Evolutionary conservation across 64 coral and sea anemone genomes (phyloP).

Genomic region (Dendronephthya gigantea): DNA sequence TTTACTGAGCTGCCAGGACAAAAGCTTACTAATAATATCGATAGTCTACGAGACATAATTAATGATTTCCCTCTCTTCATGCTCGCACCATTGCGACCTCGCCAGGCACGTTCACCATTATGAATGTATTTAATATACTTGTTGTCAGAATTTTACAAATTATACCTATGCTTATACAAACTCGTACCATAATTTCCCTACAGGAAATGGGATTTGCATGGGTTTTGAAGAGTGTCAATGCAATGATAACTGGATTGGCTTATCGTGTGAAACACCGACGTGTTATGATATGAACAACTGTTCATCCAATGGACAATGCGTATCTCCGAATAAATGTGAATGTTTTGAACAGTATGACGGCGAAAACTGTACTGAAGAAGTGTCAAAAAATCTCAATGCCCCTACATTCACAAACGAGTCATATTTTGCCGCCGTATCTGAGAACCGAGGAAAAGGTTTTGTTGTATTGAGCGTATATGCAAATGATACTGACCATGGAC

Average conservation of each 20-base stretch:
- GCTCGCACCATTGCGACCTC: too few species aligned
- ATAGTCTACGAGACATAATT: too few species aligned
- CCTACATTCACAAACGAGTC: not conserved
- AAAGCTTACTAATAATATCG: too few species aligned
- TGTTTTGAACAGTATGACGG: not conserved
- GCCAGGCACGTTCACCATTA: too few species aligned
- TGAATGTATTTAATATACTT: too few species aligned
- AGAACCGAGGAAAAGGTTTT: not conserved
- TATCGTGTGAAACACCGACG: not conserved
- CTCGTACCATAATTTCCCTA: too few species aligned
- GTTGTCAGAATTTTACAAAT: too few species aligned
- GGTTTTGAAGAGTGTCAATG: not conserved
- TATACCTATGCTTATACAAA: too few species aligned
- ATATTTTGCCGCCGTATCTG: not conserved
- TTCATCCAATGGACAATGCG: not conserved
- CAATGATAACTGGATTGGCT: not conserved
- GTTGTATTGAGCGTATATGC: not conserved
- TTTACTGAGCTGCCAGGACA: too few species aligned
- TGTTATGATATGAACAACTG: not conserved
- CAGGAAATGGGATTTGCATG: not conserved
- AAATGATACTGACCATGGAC: not conserved
- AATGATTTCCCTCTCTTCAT: too few species aligned
- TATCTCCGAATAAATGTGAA: not conserved
- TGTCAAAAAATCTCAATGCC: not conserved
- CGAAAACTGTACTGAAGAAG: not conserved